These are phyloP conservation scores for Rana temporaria DNA, from an alignment of 2,113 vertebrate genomes.

Conservation along the genomic window DNA sequence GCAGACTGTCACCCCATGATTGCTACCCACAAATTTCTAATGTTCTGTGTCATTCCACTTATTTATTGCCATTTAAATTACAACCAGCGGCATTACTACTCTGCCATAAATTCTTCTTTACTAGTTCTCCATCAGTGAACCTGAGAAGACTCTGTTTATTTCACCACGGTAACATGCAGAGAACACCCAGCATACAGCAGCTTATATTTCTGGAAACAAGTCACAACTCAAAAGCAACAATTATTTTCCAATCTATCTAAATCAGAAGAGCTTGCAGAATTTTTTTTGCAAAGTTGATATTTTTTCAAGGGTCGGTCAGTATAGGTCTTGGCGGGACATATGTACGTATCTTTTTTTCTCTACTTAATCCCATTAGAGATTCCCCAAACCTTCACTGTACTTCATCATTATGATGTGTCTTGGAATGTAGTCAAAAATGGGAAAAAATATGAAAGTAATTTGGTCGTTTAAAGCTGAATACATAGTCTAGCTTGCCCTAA, in stretches of 20 bases:
- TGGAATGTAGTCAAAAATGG: constrained; percentile 13
- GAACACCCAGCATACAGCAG: not conserved
- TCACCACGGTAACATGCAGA: not conserved
- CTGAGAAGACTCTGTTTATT: no score
- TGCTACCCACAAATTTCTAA: no score
- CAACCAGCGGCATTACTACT: not conserved
- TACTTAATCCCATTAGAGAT: constrained; percentile 29
- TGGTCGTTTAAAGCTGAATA: no score
- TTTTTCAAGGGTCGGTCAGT: constrained; percentile 14
- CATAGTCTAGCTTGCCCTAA: no score
- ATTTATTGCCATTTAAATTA: no score
- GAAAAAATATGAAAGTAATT: constrained; percentile 3
- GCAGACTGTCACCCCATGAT: no score
- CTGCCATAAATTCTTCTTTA: not conserved
- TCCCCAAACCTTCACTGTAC: not conserved
- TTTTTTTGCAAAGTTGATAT: constrained; percentile 21
- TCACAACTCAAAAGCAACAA: constrained; percentile 1
- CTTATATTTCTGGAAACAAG: not conserved
- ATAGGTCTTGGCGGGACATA: constrained; percentile 9
- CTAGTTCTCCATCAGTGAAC: no score
- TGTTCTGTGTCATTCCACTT: no score
- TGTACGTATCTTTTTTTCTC: constrained; percentile 20
- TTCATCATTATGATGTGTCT: constrained; percentile 16
- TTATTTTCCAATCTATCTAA: constrained; percentile 20
- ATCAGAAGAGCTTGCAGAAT: constrained; percentile 20